Evolutionary conservation across 2,797 vertebrate genomes (phyloP).

Genomic region (Chiloscyllium punctatum): DNA sequence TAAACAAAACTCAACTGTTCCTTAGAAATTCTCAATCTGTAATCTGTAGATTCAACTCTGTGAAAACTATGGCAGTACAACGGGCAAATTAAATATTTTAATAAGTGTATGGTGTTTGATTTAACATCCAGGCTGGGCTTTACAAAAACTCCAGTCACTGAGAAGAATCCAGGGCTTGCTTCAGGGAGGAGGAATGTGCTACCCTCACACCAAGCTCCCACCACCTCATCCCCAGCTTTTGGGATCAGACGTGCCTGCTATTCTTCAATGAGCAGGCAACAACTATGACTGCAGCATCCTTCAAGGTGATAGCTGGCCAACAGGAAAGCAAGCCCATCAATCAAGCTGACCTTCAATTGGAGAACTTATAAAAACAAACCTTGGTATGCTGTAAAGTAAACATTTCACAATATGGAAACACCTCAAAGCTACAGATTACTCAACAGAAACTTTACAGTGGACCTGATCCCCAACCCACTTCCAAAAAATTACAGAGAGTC

Average conservation of each 20-base stretch:
- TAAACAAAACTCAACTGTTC: neutral
- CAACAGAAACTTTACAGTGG: too few relatives aligned
- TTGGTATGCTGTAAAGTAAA: neutral
- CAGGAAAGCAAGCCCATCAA: neutral
- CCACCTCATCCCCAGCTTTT: neutral
- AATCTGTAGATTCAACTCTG: neutral
- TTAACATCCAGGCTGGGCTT: neutral
- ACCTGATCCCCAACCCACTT: neutral
- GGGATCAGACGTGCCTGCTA: too few relatives aligned
- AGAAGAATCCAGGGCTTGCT: neutral
- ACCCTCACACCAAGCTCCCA: neutral
- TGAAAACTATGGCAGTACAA: neutral
- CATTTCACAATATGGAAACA: neutral
- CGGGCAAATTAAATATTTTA: neutral
- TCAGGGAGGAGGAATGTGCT: neutral
- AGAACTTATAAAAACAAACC: neutral
- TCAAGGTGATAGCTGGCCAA: neutral
- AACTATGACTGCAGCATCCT: neutral
- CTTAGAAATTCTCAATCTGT: neutral
- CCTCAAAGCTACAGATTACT: neutral
- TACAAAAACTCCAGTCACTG: neutral
- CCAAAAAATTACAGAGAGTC: neutral
- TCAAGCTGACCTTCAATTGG: neutral
- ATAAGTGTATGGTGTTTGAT: neutral
- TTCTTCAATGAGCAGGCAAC: neutral